These are phyloP conservation scores for Eupithecia inturbata DNA, from an alignment of 2,888 invertebrate genomes.

Conservation along the genomic window DNA sequence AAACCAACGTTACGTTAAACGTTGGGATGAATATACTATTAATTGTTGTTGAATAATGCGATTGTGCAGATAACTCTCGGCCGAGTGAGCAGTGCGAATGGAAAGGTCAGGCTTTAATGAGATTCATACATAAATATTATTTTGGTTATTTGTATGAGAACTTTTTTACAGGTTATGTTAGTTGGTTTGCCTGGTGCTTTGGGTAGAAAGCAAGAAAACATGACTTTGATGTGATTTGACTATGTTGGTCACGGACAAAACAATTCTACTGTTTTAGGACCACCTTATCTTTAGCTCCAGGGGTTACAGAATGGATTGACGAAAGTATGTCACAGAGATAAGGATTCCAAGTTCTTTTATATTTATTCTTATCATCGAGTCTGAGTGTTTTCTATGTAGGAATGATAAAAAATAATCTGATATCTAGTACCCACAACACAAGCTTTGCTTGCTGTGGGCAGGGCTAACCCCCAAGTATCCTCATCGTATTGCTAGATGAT, in stretches of 20 bases:
- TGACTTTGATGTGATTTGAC: background rate
- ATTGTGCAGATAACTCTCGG: background rate
- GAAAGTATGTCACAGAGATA: background rate
- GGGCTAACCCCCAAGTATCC: background rate
- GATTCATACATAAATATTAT: background rate
- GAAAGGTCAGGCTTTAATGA: background rate
- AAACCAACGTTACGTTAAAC: slow-evolving; percentile 17
- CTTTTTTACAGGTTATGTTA: background rate
- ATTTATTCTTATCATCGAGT: background rate
- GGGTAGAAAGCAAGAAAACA: background rate
- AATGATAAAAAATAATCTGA: too few species aligned
- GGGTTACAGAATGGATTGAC: background rate
- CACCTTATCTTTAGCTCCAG: background rate
- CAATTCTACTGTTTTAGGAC: background rate
- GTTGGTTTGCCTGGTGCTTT: background rate
- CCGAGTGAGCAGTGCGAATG: background rate
- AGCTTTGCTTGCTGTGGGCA: background rate
- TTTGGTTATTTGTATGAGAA: background rate
- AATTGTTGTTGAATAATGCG: slow-evolving; percentile 4
- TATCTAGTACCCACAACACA: too few species aligned
- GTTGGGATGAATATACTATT: slow-evolving; percentile 5
- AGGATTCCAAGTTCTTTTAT: background rate
- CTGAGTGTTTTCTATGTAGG: background rate
- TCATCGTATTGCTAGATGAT: background rate
- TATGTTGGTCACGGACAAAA: background rate